A percentile compares a stretch with the other conserved stretches of the same genome.
phyloP scores from a whole-genome alignment of 1,140 invertebrate genomes.

The Leptinotarsa defecta region DNA sequence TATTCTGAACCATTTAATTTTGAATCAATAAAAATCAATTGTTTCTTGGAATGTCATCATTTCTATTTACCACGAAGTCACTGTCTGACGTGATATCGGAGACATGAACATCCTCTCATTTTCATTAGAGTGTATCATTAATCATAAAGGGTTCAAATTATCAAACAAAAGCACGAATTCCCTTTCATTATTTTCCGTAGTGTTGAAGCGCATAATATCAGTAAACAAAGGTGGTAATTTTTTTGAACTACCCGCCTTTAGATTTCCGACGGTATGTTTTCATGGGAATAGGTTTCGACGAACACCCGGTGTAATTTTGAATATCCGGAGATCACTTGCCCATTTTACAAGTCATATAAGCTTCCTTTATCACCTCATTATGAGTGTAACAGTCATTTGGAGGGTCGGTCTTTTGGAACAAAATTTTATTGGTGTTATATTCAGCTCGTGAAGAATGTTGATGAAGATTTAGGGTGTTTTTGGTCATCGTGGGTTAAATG shows the following conservation, averaged over 20 bases:
- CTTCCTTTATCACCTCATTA: slow-evolving; percentile 18
- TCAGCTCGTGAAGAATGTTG: slow-evolving; percentile 9
- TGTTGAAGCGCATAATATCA: slow-evolving; percentile 3
- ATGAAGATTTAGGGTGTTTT: slow-evolving; percentile 5
- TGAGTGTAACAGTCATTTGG: slow-evolving; percentile 3
- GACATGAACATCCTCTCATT: not conserved
- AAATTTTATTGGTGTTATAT: slow-evolving; percentile 9
- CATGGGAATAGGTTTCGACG: not conserved
- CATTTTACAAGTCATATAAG: slow-evolving; percentile 10
- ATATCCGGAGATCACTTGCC: slow-evolving; percentile 14
- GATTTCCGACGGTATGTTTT: not conserved
- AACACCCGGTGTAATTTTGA: slow-evolving; percentile 10
- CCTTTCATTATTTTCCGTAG: not conserved
- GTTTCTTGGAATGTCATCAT: not conserved
- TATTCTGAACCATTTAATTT: no score
- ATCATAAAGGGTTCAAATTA: slow-evolving; percentile 1
- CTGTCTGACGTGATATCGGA: not conserved
- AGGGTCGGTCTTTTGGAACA: slow-evolving; percentile 9
- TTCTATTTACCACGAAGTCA: not conserved
- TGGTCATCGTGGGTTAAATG: not conserved
- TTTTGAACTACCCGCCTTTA: not conserved
- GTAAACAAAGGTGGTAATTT: slow-evolving; percentile 1
- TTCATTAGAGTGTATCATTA: not conserved
- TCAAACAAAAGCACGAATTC: not conserved
- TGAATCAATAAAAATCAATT: no score